Evolutionary conservation across 2,888 invertebrate genomes (phyloP), one percentile per base, ranked within the genome.

Genomic region (Eilema griseolum): DNA sequence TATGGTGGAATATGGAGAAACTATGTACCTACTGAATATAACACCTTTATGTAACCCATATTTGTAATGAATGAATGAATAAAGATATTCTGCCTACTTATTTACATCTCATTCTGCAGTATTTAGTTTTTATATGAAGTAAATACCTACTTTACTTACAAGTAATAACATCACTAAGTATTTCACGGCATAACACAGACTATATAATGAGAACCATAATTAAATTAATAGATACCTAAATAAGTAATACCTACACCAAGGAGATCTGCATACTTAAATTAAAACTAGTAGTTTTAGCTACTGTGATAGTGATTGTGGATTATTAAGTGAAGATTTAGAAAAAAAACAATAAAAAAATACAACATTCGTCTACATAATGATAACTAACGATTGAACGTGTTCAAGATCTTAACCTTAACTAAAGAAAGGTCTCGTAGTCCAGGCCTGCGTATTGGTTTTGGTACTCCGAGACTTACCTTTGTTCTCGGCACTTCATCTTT

Each of bases 381-480:
- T 16, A 26, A 59, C 23, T 24, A 23, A 59, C 26, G 14, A 61
- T 20, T 26, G 2, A 20, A 61, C 26, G 57, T 24, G 1, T 3
- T 28, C 24, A 24, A 59, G 4, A 3, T 14, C 14, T 59, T 26
- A 46, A 59, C 31, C 66, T 59, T 37, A 20, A 24, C 24, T 69
- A 70, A 37, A 41, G 57, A 46, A 81, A 73, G 61, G 71, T 66
- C 72, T 74, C 78, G 70, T 68, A 67, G 73, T 71, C 72, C 78
- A 61, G 69, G 67, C 78, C 75, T 63, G 68, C 65, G 77, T 68
- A 66, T 74, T 73, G 77, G 71, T 71, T 73, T 73, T 79, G 71
- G 79, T 81, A 75, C 75, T 78, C 77, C 76, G 74, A 82, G 67
- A 82, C 83, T 84, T 82, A 87, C 85, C 85, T 86, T 84, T 46